Conservation (phyloP, 2,888 invertebrate genomes). For the Neelides folsomi region DNA sequence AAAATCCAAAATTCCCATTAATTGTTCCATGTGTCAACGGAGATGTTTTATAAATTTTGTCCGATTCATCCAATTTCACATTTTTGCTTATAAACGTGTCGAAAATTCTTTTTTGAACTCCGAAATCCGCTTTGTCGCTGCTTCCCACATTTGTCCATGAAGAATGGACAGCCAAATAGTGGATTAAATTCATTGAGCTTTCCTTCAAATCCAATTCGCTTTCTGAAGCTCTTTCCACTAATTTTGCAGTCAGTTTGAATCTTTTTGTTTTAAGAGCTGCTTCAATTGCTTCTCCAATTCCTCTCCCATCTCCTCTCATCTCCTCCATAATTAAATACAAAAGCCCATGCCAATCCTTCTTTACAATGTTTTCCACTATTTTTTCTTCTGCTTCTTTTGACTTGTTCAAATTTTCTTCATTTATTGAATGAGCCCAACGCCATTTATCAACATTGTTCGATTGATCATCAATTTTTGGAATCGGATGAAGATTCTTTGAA, state of each 20-base stretch:
- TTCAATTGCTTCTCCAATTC: conserved; percentile 36
- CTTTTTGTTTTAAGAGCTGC: conserved; percentile 39
- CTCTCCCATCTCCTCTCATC: conserved; percentile 36
- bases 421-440: neutral
- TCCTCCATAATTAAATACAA: conserved; percentile 40
- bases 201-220: no score
- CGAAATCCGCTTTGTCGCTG: no score
- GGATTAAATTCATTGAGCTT: no score
- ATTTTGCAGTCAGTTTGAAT: conserved; percentile 38
- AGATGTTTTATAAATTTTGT: conserved; percentile 36
- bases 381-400: neutral
- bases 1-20: conserved; percentile 36
- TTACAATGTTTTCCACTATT: conserved; percentile 36
- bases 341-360: conserved; percentile 41
- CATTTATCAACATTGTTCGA: no score
- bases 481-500: conserved; percentile 14
- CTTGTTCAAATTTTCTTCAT: neutral
- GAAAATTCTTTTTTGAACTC: conserved; percentile 11
- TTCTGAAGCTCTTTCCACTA: conserved; percentile 17
- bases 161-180: no score
- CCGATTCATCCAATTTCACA: conserved; percentile 35
- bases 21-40: conserved; percentile 39
- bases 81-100: conserved; percentile 36
- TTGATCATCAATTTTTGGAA: conserved; percentile 10
- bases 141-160: no score